Percentiles rank a stretch among this genome's conserved stretches.
Conservation (phyloP, 2,113 vertebrate species). For the Diphyllodes magnificus region DNA sequence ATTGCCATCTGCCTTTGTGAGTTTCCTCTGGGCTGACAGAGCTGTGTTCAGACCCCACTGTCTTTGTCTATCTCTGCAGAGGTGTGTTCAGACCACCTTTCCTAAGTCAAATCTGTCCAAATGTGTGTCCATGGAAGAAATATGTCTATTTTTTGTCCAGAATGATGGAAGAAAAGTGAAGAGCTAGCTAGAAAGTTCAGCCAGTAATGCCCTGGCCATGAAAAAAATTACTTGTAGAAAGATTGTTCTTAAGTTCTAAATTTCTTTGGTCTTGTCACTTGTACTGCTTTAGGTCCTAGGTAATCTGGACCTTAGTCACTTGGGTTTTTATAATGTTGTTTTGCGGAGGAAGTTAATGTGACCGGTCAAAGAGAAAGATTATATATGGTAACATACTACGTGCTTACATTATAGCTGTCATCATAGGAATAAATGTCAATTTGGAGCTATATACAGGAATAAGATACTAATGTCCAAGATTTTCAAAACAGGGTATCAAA, state of each 20-base stretch:
- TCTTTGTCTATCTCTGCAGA: not conserved
- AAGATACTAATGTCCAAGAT: not conserved
- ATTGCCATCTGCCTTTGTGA: not conserved
- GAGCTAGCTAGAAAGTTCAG: not conserved
- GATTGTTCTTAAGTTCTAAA: not conserved
- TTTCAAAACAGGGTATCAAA: not conserved
- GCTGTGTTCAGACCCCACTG: not conserved
- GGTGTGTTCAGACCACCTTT: not conserved
- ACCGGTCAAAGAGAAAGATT: not conserved
- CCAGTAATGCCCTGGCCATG: not conserved
- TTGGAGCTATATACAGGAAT: not conserved
- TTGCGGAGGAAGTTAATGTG: not conserved
- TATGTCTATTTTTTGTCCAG: not conserved
- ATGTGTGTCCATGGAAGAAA: not conserved
- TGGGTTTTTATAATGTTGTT: not conserved
- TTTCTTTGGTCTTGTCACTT: not conserved
- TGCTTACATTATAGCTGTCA: not conserved
- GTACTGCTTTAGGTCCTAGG: not conserved
- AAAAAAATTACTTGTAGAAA: not conserved
- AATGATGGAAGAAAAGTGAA: not conserved
- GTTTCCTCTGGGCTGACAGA: not conserved
- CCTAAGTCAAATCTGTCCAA: not conserved
- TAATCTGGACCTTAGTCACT: not conserved
- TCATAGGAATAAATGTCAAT: not conserved
- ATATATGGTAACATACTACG: not conserved